Evolutionary conservation across 1,140 invertebrate species (phyloP), one percentile per base, ranked within the genome.

Genomic region (Heliconius eleuchia): DNA sequence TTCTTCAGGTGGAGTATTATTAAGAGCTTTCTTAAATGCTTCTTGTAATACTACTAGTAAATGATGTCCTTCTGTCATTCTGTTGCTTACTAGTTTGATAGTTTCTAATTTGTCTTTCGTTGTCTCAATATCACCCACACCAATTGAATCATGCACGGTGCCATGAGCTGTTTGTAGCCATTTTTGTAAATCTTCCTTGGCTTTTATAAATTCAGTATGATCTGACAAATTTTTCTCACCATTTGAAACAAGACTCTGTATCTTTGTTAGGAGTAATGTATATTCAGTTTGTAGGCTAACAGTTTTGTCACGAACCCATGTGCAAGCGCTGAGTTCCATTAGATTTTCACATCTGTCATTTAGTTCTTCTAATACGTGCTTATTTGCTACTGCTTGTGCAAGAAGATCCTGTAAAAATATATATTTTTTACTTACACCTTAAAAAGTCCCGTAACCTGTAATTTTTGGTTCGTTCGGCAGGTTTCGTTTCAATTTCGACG

Each of bases 221-320:
- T 98, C 98, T 1, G 97, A 97, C 0, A 98, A 90, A 91, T 97
- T 98, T 93, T 98, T 98, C 87, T 99, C 97, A 3, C 98, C 96
- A 87, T 96, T 97, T 2, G 97, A 97, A 2, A 98, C 96, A 27
- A 98, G 92, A 74, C 97, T 96, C 93, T 98, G 97, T 71, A 97
- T 96, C 74, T 96, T 96, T 0, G 97, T 97, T 66, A 98, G 82
- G 1, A 98, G 86, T 80, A 96, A 96, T 0, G 97, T 97, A 83
- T 98, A 98, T 37, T 96, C 95, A 6, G 97, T 96, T 93, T 98
- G 98, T 3, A 98, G 91, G 84, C 97, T 97, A 1, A 98, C 97
- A 9, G 97, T 98, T 89, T 97, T 97, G 87, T 98, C 98, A 55
- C 98, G 95, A 19, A 98, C 97, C 95, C 96, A 96, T 66, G 96